Percentiles rank a stretch among this genome's conserved stretches.
Conservation (phyloP, 2,113 vertebrate species). For the Anolis sagrei region DNA sequence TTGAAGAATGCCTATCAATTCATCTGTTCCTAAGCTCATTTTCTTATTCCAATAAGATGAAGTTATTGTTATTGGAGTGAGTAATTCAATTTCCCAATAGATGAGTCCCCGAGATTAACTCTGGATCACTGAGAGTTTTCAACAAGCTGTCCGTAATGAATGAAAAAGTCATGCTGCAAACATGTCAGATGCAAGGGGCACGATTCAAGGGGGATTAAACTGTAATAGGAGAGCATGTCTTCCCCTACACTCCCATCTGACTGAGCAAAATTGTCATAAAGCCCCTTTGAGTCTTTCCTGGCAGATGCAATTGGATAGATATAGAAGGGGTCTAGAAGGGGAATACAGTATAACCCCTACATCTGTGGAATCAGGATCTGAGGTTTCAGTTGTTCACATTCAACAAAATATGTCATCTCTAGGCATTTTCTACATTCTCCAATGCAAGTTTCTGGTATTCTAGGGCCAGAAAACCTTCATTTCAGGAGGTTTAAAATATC, state of each 20-base stretch:
- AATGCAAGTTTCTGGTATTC: too few relatives aligned
- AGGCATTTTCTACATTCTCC: too few relatives aligned
- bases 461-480: too few relatives aligned
- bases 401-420: too few relatives aligned
- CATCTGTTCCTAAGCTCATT: neutral
- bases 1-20: neutral
- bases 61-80: slow-evolving; percentile 12
- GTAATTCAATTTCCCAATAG: slow-evolving; percentile 11
- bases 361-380: too few relatives aligned
- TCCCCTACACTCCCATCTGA: neutral
- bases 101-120: slow-evolving; percentile 19
- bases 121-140: slow-evolving; percentile 6
- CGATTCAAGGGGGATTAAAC: slow-evolving; percentile 6
- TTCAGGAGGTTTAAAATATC: neutral
- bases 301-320: neutral
- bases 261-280: neutral
- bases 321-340: neutral
- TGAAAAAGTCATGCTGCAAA: slow-evolving; percentile 22
- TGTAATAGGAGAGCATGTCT: slow-evolving; percentile 18
- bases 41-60: neutral
- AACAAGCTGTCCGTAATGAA: neutral
- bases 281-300: neutral
- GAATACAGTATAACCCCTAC: too few relatives aligned
- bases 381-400: too few relatives aligned
- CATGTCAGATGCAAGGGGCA: slow-evolving; percentile 3